phyloP scores from a whole-genome alignment of 2,113 vertebrate species.

The Corapipo altera region DNA sequence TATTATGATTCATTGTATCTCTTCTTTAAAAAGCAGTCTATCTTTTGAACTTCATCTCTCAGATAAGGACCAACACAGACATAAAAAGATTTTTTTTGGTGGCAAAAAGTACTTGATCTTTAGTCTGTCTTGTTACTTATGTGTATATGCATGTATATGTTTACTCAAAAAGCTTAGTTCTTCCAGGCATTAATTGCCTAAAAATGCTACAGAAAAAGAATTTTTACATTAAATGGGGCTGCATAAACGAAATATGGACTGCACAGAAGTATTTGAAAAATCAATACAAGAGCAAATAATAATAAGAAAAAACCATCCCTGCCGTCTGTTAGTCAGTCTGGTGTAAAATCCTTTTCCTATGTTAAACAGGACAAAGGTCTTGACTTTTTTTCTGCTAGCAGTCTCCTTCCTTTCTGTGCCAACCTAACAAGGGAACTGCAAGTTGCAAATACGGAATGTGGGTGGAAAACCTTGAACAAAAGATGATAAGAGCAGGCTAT shows the following conservation, averaged over 20 bases:
- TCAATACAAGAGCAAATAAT: neutral
- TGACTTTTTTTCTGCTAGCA: neutral
- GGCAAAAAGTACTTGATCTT: neutral
- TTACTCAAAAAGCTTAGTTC: neutral
- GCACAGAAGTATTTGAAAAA: neutral
- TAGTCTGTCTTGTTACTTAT: neutral
- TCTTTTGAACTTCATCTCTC: neutral
- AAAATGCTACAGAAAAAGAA: neutral
- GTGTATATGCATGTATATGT: neutral
- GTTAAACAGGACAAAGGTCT: neutral
- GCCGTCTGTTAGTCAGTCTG: neutral
- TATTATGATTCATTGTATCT: neutral
- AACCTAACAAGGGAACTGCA: neutral
- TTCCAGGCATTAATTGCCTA: neutral
- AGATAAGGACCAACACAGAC: neutral
- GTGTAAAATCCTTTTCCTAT: neutral
- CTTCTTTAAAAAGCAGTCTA: neutral
- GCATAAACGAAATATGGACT: neutral
- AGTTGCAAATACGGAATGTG: neutral
- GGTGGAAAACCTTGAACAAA: neutral
- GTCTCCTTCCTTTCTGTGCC: neutral
- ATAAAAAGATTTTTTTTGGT: neutral
- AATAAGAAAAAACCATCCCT: neutral
- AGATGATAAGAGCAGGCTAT: neutral
- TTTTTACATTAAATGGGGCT: neutral